Conservation (phyloP, 2,888 invertebrate species). For the Alentia gelatinosa region DNA sequence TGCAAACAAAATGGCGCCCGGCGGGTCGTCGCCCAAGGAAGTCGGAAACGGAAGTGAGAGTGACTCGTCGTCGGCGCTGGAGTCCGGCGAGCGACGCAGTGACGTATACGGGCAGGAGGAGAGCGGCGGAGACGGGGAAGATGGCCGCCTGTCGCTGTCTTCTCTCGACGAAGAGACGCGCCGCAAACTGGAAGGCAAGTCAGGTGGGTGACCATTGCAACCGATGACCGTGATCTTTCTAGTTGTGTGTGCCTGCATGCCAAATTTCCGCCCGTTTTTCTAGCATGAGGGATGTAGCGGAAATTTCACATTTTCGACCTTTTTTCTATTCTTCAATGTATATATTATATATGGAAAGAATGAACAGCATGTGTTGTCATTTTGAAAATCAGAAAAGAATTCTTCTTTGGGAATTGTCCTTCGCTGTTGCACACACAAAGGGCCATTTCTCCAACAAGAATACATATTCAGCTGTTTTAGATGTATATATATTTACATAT, state of each 20-base stretch:
- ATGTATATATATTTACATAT: too few species aligned
- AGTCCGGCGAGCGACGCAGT: background rate
- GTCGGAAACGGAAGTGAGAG: constrained; percentile 31
- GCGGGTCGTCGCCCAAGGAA: background rate
- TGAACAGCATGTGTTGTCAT: too few species aligned
- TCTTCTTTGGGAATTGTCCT: too few species aligned
- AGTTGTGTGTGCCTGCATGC: background rate
- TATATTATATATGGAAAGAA: too few species aligned
- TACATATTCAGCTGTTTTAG: too few species aligned
- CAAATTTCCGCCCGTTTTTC: background rate
- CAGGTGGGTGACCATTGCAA: constrained; percentile 11
- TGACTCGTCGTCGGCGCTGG: constrained; percentile 7
- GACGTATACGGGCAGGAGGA: background rate
- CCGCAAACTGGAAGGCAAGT: constrained; percentile 29
- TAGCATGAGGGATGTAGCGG: background rate
- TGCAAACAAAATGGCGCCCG: background rate
- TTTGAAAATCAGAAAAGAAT: too few species aligned
- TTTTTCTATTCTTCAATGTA: too few species aligned
- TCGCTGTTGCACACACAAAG: too few species aligned
- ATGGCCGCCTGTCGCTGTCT: background rate
- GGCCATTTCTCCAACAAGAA: too few species aligned
- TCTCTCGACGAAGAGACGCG: background rate
- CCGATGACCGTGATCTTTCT: background rate
- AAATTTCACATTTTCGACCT: background rate
- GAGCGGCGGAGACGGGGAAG: background rate